A percentile compares a stretch with the other conserved stretches of the same genome.
Conservation (phyloP, 1,140 invertebrate species). For the Nasonia giraulti region DNA sequence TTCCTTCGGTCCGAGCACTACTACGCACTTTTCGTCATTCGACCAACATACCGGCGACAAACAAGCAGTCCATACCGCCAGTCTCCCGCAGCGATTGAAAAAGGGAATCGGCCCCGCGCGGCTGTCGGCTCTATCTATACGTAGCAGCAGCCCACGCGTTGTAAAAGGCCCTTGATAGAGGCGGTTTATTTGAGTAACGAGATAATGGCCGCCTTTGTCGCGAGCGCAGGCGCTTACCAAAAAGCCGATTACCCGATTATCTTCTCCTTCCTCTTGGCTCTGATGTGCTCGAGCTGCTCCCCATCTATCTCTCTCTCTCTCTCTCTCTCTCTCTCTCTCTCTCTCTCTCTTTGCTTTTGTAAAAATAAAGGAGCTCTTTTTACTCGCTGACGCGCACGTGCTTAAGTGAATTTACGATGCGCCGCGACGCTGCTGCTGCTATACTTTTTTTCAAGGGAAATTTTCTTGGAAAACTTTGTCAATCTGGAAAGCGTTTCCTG, state of each 20-base stretch:
- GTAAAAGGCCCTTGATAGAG: constrained; percentile 55
- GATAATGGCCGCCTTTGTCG: constrained; percentile 66
- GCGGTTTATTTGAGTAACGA: constrained; percentile 66
- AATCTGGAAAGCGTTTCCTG: no score
- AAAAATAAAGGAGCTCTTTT: constrained; percentile 10
- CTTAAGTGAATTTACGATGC: constrained; percentile 3
- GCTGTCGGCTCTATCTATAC: background rate
- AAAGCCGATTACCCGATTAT: constrained; percentile 60
- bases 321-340: background rate
- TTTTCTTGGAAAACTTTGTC: no score
- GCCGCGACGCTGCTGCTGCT: background rate
- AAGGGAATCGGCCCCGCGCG: no score
- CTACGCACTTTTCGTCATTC: background rate
- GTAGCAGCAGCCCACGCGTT: background rate
- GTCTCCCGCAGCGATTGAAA: no score
- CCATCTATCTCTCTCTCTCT: background rate
- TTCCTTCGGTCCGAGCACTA: background rate
- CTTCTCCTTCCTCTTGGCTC: background rate
- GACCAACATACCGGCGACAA: background rate
- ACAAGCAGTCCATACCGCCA: background rate
- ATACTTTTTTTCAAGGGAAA: no score
- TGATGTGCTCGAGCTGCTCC: background rate
- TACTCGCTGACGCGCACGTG: background rate
- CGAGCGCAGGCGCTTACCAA: constrained; percentile 56
- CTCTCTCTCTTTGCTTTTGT: constrained; percentile 1